These are phyloP conservation scores for Rhinichthys klamathensis DNA, from an alignment of 2,113 vertebrate genomes.

Conservation along the genomic window DNA sequence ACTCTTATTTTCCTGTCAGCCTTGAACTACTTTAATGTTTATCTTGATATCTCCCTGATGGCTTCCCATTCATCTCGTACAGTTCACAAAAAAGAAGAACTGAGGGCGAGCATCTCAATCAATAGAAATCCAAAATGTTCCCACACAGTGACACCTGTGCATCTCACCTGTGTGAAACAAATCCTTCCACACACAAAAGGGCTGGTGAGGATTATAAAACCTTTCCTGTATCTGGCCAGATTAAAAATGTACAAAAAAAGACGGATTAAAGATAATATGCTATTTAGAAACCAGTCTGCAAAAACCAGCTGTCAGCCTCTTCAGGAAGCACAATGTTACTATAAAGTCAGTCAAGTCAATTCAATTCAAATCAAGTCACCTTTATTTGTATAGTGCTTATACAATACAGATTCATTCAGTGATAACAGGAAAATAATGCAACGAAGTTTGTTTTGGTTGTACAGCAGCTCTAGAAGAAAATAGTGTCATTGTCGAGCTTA, in stretches of 20 bases:
- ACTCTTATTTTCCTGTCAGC: conserved; percentile 77
- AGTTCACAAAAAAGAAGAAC: conserved; percentile 46
- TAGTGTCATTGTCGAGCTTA: too few relatives aligned
- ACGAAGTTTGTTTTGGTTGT: too few relatives aligned
- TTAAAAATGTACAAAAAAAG: neutral
- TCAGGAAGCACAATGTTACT: neutral
- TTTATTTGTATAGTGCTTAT: too few relatives aligned
- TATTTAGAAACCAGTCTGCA: neutral
- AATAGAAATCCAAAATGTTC: neutral
- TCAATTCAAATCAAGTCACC: too few relatives aligned
- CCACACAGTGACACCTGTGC: neutral
- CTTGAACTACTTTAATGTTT: conserved; percentile 72
- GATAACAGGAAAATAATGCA: too few relatives aligned
- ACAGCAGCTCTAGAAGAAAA: too few relatives aligned
- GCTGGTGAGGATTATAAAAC: neutral
- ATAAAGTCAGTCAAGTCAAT: too few relatives aligned
- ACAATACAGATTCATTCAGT: too few relatives aligned
- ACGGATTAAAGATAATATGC: neutral
- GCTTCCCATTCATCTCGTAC: conserved; percentile 67
- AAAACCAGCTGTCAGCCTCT: neutral
- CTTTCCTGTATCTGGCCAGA: neutral
- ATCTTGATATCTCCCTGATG: conserved; percentile 75
- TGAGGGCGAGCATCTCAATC: conserved; percentile 25
- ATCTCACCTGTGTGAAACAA: neutral
- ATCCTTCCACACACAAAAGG: neutral